phyloP scores from a whole-genome alignment of 2,797 vertebrate species.

The Polyboroides typus region DNA sequence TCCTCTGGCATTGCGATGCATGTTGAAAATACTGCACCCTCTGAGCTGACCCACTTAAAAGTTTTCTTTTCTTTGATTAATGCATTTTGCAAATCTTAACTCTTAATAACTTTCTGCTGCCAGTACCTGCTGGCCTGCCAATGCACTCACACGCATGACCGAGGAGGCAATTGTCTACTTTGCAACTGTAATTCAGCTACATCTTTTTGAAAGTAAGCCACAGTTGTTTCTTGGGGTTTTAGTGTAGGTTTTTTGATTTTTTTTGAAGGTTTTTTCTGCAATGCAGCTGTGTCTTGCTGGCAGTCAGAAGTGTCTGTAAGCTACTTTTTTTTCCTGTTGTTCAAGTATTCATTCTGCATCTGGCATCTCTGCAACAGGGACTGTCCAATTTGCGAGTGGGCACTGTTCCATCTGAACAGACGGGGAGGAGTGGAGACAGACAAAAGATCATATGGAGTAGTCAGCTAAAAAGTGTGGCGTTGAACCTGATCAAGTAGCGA shows the following conservation, averaged over 20 bases:
- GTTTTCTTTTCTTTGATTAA: not conserved
- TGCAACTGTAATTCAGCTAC: constrained; percentile 1
- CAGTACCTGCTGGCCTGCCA: not conserved
- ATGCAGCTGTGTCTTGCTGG: not conserved
- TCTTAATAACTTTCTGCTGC: not conserved
- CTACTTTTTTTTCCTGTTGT: not conserved
- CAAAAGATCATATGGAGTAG: constrained; percentile 64
- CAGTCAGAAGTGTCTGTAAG: not conserved
- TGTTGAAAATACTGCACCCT: not conserved
- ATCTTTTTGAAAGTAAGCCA: not conserved
- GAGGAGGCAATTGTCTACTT: not conserved
- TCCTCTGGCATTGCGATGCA: not conserved
- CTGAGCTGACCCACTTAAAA: not conserved
- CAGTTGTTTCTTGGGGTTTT: not conserved
- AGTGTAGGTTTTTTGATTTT: not conserved
- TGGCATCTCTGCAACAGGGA: constrained; percentile 20
- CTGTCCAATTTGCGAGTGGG: constrained; percentile 28
- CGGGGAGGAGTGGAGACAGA: constrained; percentile 17
- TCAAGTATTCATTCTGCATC: constrained; percentile 52
- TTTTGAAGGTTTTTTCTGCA: not conserved
- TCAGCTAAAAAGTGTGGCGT: not conserved
- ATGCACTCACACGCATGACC: accelerated
- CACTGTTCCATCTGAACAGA: constrained; percentile 51
- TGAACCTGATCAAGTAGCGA: not conserved
- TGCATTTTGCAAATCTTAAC: not conserved